Percentiles rank a stretch among this genome's conserved stretches.
Evolutionary conservation across 2,113 vertebrate species (phyloP).

Genomic region (Uropsilus gracilis): DNA sequence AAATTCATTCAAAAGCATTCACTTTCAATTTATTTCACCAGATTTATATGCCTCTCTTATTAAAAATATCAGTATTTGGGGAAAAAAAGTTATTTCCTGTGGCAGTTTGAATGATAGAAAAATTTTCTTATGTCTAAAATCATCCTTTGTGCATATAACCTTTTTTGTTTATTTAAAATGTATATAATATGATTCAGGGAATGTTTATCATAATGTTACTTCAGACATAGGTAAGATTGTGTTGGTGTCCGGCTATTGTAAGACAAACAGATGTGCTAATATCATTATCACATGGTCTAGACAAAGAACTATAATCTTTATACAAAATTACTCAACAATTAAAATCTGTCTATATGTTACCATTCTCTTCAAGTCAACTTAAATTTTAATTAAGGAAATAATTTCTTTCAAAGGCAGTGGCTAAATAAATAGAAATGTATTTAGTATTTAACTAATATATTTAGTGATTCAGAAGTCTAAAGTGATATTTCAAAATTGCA

Average conservation of each 20-base stretch:
- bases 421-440: not conserved
- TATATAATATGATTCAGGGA: not conserved
- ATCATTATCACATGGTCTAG: not conserved
- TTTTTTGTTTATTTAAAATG: not conserved
- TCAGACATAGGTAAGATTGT: not conserved
- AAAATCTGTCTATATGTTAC: not conserved
- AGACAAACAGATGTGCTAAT: not conserved
- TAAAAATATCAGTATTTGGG: not conserved
- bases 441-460: conserved; percentile 3
- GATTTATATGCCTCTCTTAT: not conserved
- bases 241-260: not conserved
- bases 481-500: no score
- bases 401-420: not conserved
- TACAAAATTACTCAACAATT: not conserved
- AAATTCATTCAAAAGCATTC: not conserved
- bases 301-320: not conserved
- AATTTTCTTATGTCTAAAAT: not conserved
- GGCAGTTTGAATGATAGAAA: not conserved
- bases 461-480: no score
- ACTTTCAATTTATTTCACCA: not conserved
- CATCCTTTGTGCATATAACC: not conserved
- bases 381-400: not conserved
- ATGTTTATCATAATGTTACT: not conserved
- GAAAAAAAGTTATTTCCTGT: not conserved
- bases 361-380: conserved; percentile 33